Evolutionary conservation across 2,797 vertebrate genomes (phyloP).

Genomic region (Danio kyathit): DNA sequence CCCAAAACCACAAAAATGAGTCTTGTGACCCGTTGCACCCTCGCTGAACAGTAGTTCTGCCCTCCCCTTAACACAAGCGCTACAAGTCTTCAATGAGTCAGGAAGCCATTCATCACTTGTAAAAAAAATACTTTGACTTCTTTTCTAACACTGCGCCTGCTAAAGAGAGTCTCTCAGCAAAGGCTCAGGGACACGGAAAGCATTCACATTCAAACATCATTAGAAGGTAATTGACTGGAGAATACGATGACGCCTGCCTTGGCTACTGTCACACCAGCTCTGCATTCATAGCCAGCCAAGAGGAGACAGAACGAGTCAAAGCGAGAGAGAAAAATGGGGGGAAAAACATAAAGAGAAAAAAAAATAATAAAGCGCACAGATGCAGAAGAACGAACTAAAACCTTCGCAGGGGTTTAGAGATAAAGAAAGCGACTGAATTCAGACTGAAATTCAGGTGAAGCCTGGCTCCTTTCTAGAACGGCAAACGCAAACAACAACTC

Average conservation of each 20-base stretch:
- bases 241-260: conserved; percentile 61
- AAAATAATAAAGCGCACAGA: conserved; percentile 36
- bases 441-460: conserved; percentile 54
- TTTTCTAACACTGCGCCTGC: conserved; percentile 5
- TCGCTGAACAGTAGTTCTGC: background rate
- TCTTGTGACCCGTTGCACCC: too few species aligned
- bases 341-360: conserved; percentile 39
- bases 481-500: conserved; percentile 40
- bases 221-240: conserved; percentile 72
- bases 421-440: conserved; percentile 52
- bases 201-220: conserved; percentile 72
- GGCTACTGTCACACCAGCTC: conserved; percentile 66
- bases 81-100: background rate
- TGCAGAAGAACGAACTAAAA: conserved; percentile 41
- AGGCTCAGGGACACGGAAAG: conserved; percentile 54
- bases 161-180: conserved; percentile 38
- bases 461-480: background rate
- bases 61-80: background rate
- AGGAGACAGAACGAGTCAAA: conserved; percentile 4
- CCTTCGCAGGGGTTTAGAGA: conserved; percentile 30
- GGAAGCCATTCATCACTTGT: conserved; percentile 23
- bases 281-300: conserved; percentile 65
- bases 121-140: conserved; percentile 27
- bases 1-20: too few species aligned
- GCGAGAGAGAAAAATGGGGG: conserved; percentile 33